Evolutionary conservation across 2,888 invertebrate species (phyloP).

Genomic region (Tetranychus truncatus): DNA sequence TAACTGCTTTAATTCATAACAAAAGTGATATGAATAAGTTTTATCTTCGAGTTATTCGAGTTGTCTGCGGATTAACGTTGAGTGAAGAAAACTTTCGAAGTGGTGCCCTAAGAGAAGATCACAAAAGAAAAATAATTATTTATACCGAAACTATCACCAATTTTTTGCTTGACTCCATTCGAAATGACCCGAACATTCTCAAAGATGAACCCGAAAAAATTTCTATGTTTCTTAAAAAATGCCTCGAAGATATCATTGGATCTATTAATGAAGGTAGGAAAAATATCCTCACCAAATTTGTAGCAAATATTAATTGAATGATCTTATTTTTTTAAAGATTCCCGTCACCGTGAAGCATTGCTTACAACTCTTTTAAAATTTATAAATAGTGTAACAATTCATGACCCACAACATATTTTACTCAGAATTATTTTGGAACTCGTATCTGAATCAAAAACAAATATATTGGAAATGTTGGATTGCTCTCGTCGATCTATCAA

Average conservation of each 20-base stretch:
- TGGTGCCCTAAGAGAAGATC: neutral
- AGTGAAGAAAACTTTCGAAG: neutral
- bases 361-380: neutral
- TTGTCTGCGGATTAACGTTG: neutral
- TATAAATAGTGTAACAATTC: conserved; percentile 1
- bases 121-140: neutral
- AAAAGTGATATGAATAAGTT: conserved; percentile 13
- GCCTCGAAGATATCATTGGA: neutral
- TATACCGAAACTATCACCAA: neutral
- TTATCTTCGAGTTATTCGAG: conserved; percentile 16
- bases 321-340: neutral
- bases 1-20: neutral
- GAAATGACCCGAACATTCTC: neutral
- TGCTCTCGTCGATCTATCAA: neutral
- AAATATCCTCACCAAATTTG: neutral
- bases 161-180: neutral
- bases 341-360: neutral
- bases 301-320: neutral
- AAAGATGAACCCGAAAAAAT: neutral
- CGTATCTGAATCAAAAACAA: neutral
- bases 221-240: neutral
- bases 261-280: conserved; percentile 1
- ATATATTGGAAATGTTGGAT: neutral
- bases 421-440: neutral
- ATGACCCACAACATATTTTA: neutral